Base-by-base conservation (phyloP, 2,797 vertebrate genomes). In the Lagodon rhomboides region DNA sequence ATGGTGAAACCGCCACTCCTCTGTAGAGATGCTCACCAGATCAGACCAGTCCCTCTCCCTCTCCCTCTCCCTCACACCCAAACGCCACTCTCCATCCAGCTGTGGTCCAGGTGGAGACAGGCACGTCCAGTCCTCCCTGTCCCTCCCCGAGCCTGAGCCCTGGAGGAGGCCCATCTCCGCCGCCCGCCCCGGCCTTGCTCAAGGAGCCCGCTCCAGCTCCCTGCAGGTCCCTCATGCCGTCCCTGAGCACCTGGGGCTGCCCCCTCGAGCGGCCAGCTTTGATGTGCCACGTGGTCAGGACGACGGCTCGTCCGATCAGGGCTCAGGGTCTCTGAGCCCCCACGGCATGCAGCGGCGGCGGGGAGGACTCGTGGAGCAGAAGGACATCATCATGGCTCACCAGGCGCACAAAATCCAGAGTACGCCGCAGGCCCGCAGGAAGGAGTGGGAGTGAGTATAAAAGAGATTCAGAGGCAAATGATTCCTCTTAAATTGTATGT, bases 391-490 rank as follows among this genome's bases (percentile, higher is more conserved):
- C 94, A 93, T 96, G 94, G 96, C 96, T 59, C 96, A 97, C 92
- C 95, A 97, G 90, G 95, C 96, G 0, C 96, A 97, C 90, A 97
- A 97, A 92, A 95, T 96, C 75, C 96, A 96, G 90, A 96, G 95
- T 92, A 97, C 96, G 13, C 96, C 96, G 0, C 96, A 96, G 90
- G 96, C 96, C 79, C 93, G 93, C 75, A 93, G 96, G 85, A 97
- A 97, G 80, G 96, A 96, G 87, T 97, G 96, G 96, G 96, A 97
- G 96, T 97, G 69, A 97, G 96, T 97, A 96, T 59, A 81, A 87
- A 87, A 85, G 80, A 87, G 49, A 75, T 79, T 77, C 71, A 75
- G 47, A 87, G 64, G 76, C 73, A 62, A 79, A 77, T 73, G 85
- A 84, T 78, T 85, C 60, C 58, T 89, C 87, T 90, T 82, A 75